Evolutionary conservation across 2,113 vertebrate species (phyloP), one percentile per base, ranked within the genome.

Genomic region (Entelurus aequoreus): DNA sequence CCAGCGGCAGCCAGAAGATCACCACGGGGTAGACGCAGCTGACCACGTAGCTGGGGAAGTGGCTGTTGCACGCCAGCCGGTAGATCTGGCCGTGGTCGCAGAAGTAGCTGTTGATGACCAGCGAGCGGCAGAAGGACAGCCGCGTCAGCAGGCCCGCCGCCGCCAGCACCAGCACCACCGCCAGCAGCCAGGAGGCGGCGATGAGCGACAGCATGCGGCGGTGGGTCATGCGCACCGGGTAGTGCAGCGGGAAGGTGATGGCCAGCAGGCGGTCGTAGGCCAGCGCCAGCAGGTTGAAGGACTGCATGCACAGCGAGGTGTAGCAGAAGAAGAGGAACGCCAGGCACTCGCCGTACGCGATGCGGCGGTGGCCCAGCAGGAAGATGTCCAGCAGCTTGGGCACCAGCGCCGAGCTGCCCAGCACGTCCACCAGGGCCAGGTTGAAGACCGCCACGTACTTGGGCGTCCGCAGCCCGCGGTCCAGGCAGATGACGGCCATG

Each of bases 361-460:
- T 76, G 36, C 50, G 13, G 6, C 28, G 59, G 19, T 86, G 65
- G 44, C 83, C 64, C 13, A 90, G 86, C 52, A 90, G 48, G 67
- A 87, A 89, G 1, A 76, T 80, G 28, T 90, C 85, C 10, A 88
- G 69, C 9, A 89, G 10, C 55, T 89, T 89, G 4, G 88, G 89
- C 59, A 90, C 77, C 62, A 91, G 14, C 55, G 84, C 78, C 6
- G 84, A 68, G 60, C 52, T 90, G 6, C 77, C 78, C 59, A 75
- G 77, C 53, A 91, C 8, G 73, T 91, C 88, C 19, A 76, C 69
- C 54, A 91, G 60, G 4, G 85, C 89, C 28, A 90, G 5, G 48
- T 86, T 87, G 46, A 90, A 89, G n/a, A 91, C 85, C 13, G 72
- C 79, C 49, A 90, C 47, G 59, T 89, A 90, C 68, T 91, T 91